These are phyloP conservation scores for Clostera curtula DNA, from an alignment of 2,888 invertebrate species.

Conservation along the genomic window DNA sequence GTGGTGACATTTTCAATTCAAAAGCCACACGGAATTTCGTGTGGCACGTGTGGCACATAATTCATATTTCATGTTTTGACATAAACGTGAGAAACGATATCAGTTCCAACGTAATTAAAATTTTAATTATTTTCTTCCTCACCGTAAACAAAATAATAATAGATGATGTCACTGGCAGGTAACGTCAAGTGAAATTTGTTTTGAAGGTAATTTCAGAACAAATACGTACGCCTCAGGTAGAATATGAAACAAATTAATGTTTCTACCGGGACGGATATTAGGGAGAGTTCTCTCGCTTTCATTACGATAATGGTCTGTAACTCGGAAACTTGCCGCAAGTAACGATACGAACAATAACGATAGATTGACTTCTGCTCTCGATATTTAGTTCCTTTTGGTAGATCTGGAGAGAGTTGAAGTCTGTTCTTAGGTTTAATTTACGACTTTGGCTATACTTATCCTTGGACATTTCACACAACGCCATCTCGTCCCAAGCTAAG, in stretches of 20 bases:
- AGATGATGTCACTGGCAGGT: constrained; percentile 20
- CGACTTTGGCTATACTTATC: constrained; percentile 12
- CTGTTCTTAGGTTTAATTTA: constrained; percentile 9
- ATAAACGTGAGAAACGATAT: constrained; percentile 8
- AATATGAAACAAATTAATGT: constrained; percentile 25
- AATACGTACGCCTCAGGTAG: constrained; percentile 16
- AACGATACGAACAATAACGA: too few relatives aligned
- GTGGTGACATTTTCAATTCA: too few relatives aligned
- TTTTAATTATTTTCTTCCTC: constrained; percentile 18
- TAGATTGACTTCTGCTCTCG: constrained; percentile 40
- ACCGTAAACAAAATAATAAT: constrained; percentile 12
- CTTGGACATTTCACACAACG: too few relatives aligned
- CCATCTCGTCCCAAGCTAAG: too few relatives aligned
- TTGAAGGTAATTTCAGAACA: constrained; percentile 21
- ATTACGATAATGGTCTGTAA: constrained; percentile 52
- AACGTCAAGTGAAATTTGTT: constrained; percentile 23
- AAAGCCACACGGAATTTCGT: too few relatives aligned
- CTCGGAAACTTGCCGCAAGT: constrained; percentile 41
- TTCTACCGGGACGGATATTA: constrained; percentile 10
- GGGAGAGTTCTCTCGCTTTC: constrained; percentile 32
- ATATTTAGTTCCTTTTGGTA: constrained; percentile 31
- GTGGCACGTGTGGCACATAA: too few relatives aligned
- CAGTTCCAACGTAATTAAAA: constrained; percentile 21
- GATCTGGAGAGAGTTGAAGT: constrained; percentile 13
- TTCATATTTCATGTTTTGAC: background rate